Base-by-base conservation (phyloP, 2,113 vertebrate genomes). In the Phainopepla nitens region DNA sequence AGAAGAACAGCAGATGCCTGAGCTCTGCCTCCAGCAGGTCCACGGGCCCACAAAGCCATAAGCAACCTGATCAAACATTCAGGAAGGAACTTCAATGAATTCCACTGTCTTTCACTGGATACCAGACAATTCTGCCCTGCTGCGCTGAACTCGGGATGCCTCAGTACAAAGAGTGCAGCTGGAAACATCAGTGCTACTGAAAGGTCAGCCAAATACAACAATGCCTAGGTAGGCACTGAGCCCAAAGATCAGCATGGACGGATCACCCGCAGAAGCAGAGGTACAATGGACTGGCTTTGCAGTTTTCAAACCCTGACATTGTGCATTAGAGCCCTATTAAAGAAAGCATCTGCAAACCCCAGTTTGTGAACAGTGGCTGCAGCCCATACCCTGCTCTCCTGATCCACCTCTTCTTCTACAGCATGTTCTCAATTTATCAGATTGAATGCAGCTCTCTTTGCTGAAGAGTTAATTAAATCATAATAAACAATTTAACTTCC, bases 161-260 rank as follows among this genome's bases (percentile, higher is more conserved):
- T 79, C 66, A 6, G 60, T 11, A 82, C 87, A 94, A 92, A 94
- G 92, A 41, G 21, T 11, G 50, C 65, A 60, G 84, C 91, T 96
- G 93, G 89, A 96, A 93, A 77, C 90, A 80, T 85, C 82, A 25
- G 93, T 69, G 89, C 73, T 61, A 93, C 45, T 16, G 10, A 80
- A 53, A 90, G 92, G 91, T 95, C 95, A 96, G 94, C 84, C 95
- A 88, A 93, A 96, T 28, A 88, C 73, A 73, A 62, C 87, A 91
- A 70, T 1, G 3, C 70, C 29, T 77, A 94, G 94, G 93, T 61
- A 85, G 96, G 94, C 93, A 66, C 39, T 3, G 87, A 94, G 85
- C 91, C 93, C 93, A 47, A 56, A 94, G 73, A 70, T 88, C 91
- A 86, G 87, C 76, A 39, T 1, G 4, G 60, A 25, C n/a, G 70